Conservation (phyloP, 2,888 invertebrate species). For the Trichopria drosophilae region DNA sequence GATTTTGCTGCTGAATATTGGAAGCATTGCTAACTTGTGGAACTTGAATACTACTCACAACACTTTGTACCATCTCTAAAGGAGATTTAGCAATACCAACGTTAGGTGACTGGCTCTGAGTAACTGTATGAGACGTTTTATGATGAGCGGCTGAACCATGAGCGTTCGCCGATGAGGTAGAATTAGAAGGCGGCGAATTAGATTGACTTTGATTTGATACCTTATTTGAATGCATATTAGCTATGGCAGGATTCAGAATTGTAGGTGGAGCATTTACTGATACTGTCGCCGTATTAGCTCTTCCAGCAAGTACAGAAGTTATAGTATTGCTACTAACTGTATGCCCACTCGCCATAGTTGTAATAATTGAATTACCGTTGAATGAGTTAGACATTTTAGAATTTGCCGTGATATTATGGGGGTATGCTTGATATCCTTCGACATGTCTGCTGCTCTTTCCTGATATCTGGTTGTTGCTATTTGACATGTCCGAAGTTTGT, state of each 20-base stretch:
- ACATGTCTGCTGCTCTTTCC: slow-evolving; percentile 51
- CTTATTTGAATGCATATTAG: slow-evolving; percentile 53
- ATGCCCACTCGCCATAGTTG: slow-evolving; percentile 73
- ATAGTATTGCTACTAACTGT: slow-evolving; percentile 80
- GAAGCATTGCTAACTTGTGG: slow-evolving; percentile 56
- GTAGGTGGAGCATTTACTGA: slow-evolving; percentile 65
- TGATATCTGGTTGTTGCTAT: slow-evolving; percentile 33
- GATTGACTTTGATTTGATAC: slow-evolving; percentile 59
- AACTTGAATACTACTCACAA: slow-evolving; percentile 71
- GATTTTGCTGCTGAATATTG: slow-evolving; percentile 49
- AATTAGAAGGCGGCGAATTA: slow-evolving; percentile 59
- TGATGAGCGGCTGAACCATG: too few relatives aligned
- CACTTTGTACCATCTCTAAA: slow-evolving; percentile 77
- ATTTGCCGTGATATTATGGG: slow-evolving; percentile 47
- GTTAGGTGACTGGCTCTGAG: slow-evolving; percentile 48
- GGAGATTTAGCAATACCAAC: slow-evolving; percentile 65
- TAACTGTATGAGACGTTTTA: slow-evolving; percentile 35
- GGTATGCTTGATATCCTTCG: slow-evolving; percentile 55
- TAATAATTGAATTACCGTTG: slow-evolving; percentile 58
- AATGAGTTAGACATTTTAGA: slow-evolving; percentile 44
- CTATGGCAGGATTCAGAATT: slow-evolving; percentile 52
- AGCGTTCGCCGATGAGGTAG: slow-evolving; percentile 35
- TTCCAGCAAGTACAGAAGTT: slow-evolving; percentile 77
- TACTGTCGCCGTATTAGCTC: slow-evolving; percentile 76
- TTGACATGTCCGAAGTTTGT: too few relatives aligned